Base-by-base conservation (phyloP, 1,140 invertebrate species). In the Aphidius gifuensis region DNA sequence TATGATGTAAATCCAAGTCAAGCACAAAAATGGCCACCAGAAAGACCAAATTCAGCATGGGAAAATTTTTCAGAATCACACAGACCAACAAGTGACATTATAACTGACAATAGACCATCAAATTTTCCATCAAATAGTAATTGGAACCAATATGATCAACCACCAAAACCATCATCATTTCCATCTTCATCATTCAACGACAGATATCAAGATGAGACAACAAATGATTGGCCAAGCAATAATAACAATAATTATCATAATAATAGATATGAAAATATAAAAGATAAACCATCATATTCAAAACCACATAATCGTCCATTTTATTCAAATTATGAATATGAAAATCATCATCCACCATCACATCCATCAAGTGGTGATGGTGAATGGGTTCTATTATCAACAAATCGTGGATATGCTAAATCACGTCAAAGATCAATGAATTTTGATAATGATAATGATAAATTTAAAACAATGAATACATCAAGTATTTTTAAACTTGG, bases 371-470 rank as follows among this genome's bases (percentile, higher is more conserved):
- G 83, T 64, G 86, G 87, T 2, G 86, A 90, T 61, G 90, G 90
- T 1, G 85, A 90, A 60, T 92, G 90, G 90, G 84, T 92, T 3
- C 76, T 92, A 0, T 71, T 92, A 6, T 90, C 90, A 0, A 90
- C 88, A 2, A 91, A 89, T 8, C 88, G 89, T 75, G 90, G 89
- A 8, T 91, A 90, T 55, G 80, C 83, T 0, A 78, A 82, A 47
- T 77, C 82, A 5, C 73, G 76, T 8, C 79, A 78, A 53, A 73
- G 76, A 51, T 80, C 78, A 1, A 75, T 77, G 66, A 81, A 83
- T 74, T 70, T 74, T 69, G 68, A 83, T 76, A 78, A 9, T 79
- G 82, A 71, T 64, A 40, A 64, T 39, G 53, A 62, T 2, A 50
- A 62, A 61, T 32, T 32, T 39, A 4, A 46, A 65, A 55, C 42